phyloP scores from a whole-genome alignment of 2,888 invertebrate genomes.

The Drosophila pseudotakahashii region DNA sequence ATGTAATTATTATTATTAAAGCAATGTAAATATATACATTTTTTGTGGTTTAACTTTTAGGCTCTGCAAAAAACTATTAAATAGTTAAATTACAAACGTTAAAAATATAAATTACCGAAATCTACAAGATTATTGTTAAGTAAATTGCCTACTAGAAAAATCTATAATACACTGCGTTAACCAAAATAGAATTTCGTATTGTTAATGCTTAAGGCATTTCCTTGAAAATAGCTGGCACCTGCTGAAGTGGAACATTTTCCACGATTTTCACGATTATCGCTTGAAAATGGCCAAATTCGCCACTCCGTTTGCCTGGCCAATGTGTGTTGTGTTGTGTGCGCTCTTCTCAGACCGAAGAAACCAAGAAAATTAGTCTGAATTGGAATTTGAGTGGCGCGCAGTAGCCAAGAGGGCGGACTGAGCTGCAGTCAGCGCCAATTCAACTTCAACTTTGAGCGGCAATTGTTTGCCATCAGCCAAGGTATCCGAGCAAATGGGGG shows the following conservation, averaged over 20 bases:
- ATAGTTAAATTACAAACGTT: no score
- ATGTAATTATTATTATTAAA: no score
- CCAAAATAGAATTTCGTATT: constrained; percentile 2
- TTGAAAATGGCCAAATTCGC: constrained; percentile 28
- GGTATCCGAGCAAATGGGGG: constrained; percentile 32
- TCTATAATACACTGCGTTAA: background rate
- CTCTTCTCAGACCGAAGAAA: constrained; percentile 25
- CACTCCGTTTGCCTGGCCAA: constrained; percentile 9
- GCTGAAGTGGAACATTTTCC: constrained; percentile 13
- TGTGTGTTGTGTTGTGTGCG: constrained; percentile 3
- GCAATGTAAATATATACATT: no score
- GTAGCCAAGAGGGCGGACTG: constrained; percentile 46
- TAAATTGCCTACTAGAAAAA: no score
- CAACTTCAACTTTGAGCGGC: constrained; percentile 69
- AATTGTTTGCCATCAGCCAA: constrained; percentile 62
- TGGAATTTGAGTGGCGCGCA: constrained; percentile 60
- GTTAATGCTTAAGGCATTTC: background rate
- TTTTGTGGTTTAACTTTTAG: no score
- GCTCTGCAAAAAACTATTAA: no score
- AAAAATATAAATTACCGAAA: no score
- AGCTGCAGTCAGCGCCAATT: constrained; percentile 50
- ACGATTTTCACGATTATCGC: constrained; percentile 1
- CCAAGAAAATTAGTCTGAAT: constrained; percentile 64
- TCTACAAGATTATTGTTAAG: no score
- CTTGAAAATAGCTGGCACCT: constrained; percentile 6